These are phyloP conservation scores for Megaceryle torquata DNA, from an alignment of 2,113 vertebrate species.

Conservation along the genomic window DNA sequence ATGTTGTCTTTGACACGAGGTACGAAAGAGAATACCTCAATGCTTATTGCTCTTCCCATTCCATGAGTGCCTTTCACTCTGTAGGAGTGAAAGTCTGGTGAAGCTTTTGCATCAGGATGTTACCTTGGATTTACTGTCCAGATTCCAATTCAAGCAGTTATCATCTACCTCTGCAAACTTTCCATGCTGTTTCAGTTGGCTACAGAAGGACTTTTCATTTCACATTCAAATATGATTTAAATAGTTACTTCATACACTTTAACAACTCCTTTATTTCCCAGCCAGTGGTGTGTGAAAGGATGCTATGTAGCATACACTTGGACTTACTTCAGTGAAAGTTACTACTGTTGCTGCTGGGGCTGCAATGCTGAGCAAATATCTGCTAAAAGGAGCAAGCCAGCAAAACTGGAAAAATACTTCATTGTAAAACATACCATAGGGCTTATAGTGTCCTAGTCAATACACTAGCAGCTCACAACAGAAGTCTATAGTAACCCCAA, in stretches of 20 bases:
- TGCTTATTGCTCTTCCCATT: neutral
- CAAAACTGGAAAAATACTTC: neutral
- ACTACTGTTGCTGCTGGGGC: neutral
- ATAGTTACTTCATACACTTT: slow-evolving; percentile 7
- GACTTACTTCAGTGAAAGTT: neutral
- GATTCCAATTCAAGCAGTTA: neutral
- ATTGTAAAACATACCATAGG: neutral
- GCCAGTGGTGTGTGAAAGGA: neutral
- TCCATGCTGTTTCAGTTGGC: neutral
- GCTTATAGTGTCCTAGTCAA: neutral
- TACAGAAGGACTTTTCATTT: slow-evolving; percentile 23
- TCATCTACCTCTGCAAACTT: neutral
- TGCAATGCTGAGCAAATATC: neutral
- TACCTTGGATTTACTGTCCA: slow-evolving; percentile 5
- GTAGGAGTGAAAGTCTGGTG: slow-evolving; percentile 13
- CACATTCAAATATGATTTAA: slow-evolving; percentile 13
- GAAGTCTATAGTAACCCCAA: neutral
- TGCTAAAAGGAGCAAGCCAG: neutral
- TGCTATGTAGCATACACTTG: neutral
- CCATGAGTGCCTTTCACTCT: neutral
- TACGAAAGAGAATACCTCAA: neutral
- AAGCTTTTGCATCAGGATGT: neutral
- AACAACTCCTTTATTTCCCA: slow-evolving; percentile 40
- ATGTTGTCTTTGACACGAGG: neutral
- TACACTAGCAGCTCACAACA: neutral